phyloP scores from a whole-genome alignment of 2,113 vertebrate genomes.

The Motacilla tschutschensis region DNA sequence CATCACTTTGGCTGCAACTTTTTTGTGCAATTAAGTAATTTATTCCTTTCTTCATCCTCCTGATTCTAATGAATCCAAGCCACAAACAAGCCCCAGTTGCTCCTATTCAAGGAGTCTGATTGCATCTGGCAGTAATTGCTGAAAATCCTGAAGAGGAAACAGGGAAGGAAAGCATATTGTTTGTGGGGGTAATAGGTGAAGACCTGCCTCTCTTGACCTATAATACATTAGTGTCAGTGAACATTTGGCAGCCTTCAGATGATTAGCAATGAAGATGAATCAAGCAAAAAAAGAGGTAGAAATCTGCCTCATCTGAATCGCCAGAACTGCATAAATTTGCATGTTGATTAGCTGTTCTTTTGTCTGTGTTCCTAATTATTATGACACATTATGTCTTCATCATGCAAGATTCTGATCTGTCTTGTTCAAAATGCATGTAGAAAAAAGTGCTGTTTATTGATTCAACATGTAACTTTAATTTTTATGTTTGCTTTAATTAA shows the following conservation, averaged over 20 bases:
- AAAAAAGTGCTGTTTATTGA: constrained; percentile 87
- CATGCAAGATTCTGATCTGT: constrained; percentile 93
- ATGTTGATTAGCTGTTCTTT: constrained; percentile 94
- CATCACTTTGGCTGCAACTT: constrained; percentile 92
- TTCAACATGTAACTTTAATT: constrained; percentile 89
- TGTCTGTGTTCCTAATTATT: constrained; percentile 97
- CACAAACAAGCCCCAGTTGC: constrained; percentile 99
- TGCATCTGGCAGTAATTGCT: constrained; percentile 98
- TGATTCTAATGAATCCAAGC: constrained; percentile 98
- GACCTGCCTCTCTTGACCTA: constrained; percentile 97
- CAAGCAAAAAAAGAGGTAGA: constrained; percentile 84
- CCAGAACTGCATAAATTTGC: constrained; percentile 93
- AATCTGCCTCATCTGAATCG: constrained; percentile 88
- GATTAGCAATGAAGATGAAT: constrained; percentile 91
- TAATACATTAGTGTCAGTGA: constrained; percentile 94
- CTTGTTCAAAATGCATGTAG: constrained; percentile 87
- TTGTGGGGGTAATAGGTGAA: constrained; percentile 91
- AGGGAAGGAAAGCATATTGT: constrained; percentile 91
- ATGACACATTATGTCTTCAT: constrained; percentile 98
- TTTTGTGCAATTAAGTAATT: constrained; percentile 99
- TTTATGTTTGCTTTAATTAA: constrained; percentile 88
- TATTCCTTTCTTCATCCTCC: constrained; percentile 99
- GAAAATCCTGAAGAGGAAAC: constrained; percentile 93
- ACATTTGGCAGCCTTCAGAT: constrained; percentile 88
- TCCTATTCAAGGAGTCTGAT: constrained; percentile 98